Evolutionary conservation across 2,888 invertebrate species (phyloP).

Genomic region (Caenorhabditis uteleia): DNA sequence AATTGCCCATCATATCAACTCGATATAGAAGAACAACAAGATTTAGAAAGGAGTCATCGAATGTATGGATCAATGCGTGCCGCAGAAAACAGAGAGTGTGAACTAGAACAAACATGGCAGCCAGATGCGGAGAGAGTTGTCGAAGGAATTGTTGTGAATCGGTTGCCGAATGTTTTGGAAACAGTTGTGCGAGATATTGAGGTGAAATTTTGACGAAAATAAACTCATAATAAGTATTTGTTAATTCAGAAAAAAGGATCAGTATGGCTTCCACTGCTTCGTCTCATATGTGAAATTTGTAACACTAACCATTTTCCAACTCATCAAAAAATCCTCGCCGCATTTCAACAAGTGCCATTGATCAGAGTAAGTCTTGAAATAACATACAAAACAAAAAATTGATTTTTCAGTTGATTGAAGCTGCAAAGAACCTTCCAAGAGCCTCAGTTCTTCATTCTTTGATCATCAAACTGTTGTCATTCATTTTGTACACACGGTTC

Average conservation of each 20-base stretch:
- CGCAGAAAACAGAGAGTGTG: slow-evolving; percentile 2
- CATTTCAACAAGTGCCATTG: slow-evolving; percentile 40
- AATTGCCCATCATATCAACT: slow-evolving; percentile 16
- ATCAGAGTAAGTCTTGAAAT: slow-evolving; percentile 22
- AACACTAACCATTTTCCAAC: slow-evolving; percentile 53
- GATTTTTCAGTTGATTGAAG: slow-evolving; percentile 42
- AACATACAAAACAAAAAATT: background rate
- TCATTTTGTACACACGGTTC: slow-evolving; percentile 39
- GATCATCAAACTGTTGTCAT: slow-evolving; percentile 42
- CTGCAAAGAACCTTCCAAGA: slow-evolving; percentile 33
- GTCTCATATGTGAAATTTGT: slow-evolving; percentile 43
- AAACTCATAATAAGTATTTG: background rate
- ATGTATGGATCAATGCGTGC: slow-evolving; percentile 4
- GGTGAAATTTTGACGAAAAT: slow-evolving; percentile 1
- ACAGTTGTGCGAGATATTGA: slow-evolving; percentile 18
- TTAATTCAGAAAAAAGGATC: slow-evolving; percentile 21
- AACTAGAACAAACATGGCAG: slow-evolving; percentile 16
- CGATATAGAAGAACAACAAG: slow-evolving; percentile 12
- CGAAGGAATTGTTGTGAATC: slow-evolving; percentile 40
- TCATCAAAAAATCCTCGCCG: slow-evolving; percentile 40
- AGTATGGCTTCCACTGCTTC: slow-evolving; percentile 47
- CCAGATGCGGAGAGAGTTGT: slow-evolving; percentile 47
- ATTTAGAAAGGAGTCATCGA: slow-evolving; percentile 2
- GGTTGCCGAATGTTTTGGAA: slow-evolving; percentile 15
- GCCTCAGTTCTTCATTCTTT: slow-evolving; percentile 47